Percentiles rank a stretch among this genome's conserved stretches.
These are phyloP conservation scores for Ceratina australensis DNA, from an alignment of 1,140 invertebrate genomes.

Conservation along the genomic window DNA sequence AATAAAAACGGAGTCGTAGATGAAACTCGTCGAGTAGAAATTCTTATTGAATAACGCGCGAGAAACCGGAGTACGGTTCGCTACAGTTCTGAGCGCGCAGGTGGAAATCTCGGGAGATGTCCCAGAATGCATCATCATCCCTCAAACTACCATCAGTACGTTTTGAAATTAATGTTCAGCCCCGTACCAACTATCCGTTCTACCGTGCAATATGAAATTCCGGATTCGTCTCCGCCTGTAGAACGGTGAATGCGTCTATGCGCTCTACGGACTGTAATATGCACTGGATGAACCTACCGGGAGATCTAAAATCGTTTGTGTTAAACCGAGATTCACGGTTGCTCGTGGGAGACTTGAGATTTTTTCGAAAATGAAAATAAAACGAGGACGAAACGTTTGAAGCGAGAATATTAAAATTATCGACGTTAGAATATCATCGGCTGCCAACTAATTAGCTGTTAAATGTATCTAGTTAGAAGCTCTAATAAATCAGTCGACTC, in stretches of 20 bases:
- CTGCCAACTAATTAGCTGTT: conserved; percentile 9
- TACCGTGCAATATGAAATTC: conserved; percentile 60
- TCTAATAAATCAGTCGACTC: no score
- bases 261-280: conserved; percentile 38
- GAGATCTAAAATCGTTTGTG: conserved; percentile 22
- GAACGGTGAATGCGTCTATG: conserved; percentile 30
- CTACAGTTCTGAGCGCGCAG: not conserved
- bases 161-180: conserved; percentile 46
- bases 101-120: conserved; percentile 9
- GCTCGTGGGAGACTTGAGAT: no score
- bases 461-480: no score
- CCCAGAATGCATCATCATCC: conserved; percentile 41
- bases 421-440: no score
- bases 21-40: not conserved
- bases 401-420: not conserved
- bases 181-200: conserved; percentile 1
- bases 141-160: conserved; percentile 46
- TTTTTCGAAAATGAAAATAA: no score
- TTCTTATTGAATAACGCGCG: not conserved
- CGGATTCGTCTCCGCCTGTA: conserved; percentile 40
- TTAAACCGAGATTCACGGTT: no score
- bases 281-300: conserved; percentile 15
- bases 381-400: no score
- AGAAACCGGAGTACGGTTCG: not conserved
- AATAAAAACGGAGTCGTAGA: no score